Evolutionary conservation across 2,888 invertebrate genomes (phyloP).

Genomic region (Thera obeliscata): DNA sequence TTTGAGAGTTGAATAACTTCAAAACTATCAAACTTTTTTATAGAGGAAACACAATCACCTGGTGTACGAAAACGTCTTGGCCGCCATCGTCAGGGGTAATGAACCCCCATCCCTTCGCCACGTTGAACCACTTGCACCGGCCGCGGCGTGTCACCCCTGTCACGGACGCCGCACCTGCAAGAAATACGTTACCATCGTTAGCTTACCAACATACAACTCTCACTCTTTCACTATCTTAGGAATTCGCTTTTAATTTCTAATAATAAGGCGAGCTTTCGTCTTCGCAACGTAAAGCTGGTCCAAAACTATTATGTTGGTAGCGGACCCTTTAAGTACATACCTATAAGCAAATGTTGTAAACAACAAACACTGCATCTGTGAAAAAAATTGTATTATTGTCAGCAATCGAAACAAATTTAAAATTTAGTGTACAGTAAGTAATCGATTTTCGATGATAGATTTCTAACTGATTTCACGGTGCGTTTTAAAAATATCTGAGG

Average conservation of each 20-base stretch:
- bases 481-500: neutral
- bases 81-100: slow-evolving; percentile 95
- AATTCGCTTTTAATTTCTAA: slow-evolving; percentile 29
- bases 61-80: slow-evolving; percentile 97
- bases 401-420: neutral
- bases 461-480: neutral
- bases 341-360: neutral
- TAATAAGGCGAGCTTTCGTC: slow-evolving; percentile 13
- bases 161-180: slow-evolving; percentile 73
- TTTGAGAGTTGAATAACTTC: slow-evolving; percentile 5
- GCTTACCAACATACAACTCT: slow-evolving; percentile 21
- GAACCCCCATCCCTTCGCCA: slow-evolving; percentile 97
- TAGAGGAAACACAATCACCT: slow-evolving; percentile 84
- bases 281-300: slow-evolving; percentile 1
- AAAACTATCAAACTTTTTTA: slow-evolving; percentile 21
- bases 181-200: slow-evolving; percentile 47
- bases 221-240: slow-evolving; percentile 27
- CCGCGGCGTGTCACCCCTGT: slow-evolving; percentile 88
- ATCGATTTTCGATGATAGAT: neutral
- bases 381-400: neutral
- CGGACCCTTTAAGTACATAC: neutral
- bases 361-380: neutral
- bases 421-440: neutral
- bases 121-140: slow-evolving; percentile 98
- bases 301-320: neutral